Base-by-base conservation (phyloP, 2,797 vertebrate genomes). In the Aphelocoma californica region DNA sequence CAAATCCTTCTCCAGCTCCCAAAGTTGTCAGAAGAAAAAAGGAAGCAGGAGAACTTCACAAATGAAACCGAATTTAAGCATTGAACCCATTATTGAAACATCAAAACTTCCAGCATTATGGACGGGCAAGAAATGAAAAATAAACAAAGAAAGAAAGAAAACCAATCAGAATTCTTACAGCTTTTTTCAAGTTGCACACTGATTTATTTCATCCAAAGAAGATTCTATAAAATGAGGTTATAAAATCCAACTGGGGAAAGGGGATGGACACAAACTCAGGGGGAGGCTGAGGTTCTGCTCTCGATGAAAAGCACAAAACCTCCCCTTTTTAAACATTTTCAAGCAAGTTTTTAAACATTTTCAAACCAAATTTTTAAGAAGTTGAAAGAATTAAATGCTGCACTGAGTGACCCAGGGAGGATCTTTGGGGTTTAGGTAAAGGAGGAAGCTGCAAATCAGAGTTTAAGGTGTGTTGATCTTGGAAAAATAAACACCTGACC, bases 151-250 rank as follows among this genome's bases (percentile, higher is more conserved):
- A 21, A 21, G 3, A 31, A 8, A 29, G 32, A 4, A 58, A 81
- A 25, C 4, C 36, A 60, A 47, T 42, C 10, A 12, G 18, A 48
- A 66, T 36, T 47, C n/a, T 40, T 48, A 47, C 25, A 7, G 14
- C 2, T 17, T 65, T 45, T 36, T 50, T 24, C 45, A 4, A 25
- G 3, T 64, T 44, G 7, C 9, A 29, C 11, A 10, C 9, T 4
- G 24, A 56, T 36, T 56, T 38, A 48, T 70, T 78, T 5, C 36
- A 21, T 5, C 53, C 24, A 17, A n/a, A 48, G 53, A 64, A 54
- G 8, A 18, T 9, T 38, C 0, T 47, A 7, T 3, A 23, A 38
- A 50, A 32, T 0, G 56, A 9, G 2, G 29, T 18, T 42, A 0
- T 4, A n/a, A 75, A 77, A 40, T 3, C 38, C 4, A 19, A 18